Evolutionary conservation across 2,113 vertebrate species (phyloP).

Genomic region (Hiodon alosoides): DNA sequence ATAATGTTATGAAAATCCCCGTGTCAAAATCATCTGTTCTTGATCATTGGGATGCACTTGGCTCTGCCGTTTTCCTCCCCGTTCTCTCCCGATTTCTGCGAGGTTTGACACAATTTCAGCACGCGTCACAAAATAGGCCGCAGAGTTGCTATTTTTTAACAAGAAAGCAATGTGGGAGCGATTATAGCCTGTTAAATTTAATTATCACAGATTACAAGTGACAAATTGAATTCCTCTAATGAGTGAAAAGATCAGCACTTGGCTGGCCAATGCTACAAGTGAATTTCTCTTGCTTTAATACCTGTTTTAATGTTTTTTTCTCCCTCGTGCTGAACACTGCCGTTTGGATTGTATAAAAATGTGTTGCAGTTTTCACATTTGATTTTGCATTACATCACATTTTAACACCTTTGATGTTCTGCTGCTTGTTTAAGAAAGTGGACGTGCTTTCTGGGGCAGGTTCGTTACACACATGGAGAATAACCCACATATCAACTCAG

Average conservation of each 20-base stretch:
- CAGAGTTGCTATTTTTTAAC: not conserved
- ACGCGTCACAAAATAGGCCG: not conserved
- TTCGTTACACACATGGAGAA: no score
- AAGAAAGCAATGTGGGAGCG: constrained; percentile 40
- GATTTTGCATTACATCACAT: no score
- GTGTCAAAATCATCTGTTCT: not conserved
- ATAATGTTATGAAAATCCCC: not conserved
- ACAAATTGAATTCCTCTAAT: constrained; percentile 51
- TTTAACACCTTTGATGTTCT: no score
- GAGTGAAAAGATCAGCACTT: not conserved
- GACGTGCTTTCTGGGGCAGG: no score
- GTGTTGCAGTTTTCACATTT: no score
- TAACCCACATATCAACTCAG: no score
- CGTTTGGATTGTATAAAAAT: no score
- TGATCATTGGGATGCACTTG: not conserved
- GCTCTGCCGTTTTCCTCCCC: not conserved
- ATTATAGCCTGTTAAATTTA: constrained; percentile 51
- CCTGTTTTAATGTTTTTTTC: not conserved
- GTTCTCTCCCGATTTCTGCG: not conserved
- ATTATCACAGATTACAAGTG: constrained; percentile 56
- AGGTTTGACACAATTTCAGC: not conserved
- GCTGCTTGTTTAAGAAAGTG: no score
- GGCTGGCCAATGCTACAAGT: not conserved
- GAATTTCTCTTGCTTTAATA: not conserved
- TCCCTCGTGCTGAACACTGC: no score